These are phyloP conservation scores for Bradynema listronoti DNA, from an alignment of 1,140 invertebrate species.

Conservation along the genomic window DNA sequence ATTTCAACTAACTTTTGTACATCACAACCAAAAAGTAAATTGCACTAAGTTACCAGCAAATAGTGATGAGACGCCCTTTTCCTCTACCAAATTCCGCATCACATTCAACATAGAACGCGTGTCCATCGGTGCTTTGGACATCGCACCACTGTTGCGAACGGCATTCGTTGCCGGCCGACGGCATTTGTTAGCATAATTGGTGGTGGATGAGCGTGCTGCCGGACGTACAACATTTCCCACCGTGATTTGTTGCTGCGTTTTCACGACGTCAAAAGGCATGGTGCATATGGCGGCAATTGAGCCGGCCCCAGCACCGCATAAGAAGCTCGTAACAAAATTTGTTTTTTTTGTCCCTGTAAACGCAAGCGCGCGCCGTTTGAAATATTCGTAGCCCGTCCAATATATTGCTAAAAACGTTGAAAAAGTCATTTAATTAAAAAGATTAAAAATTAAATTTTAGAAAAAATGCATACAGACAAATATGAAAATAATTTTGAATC, in stretches of 20 bases:
- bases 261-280: constrained; percentile 93
- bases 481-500: too few relatives aligned
- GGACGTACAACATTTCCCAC: constrained; percentile 73
- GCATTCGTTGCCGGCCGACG: not conserved
- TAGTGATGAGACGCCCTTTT: constrained; percentile 32
- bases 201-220: too few relatives aligned
- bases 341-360: constrained; percentile 63
- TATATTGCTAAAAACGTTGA: constrained; percentile 69
- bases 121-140: not conserved
- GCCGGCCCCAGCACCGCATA: constrained; percentile 76
- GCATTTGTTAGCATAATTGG: constrained; percentile 12
- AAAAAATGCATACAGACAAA: too few relatives aligned
- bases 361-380: constrained; percentile 66
- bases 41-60: constrained; percentile 26
- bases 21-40: constrained; percentile 12
- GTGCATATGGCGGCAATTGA: constrained; percentile 69
- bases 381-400: constrained; percentile 82
- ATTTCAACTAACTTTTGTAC: too few relatives aligned
- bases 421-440: constrained; percentile 4
- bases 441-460: constrained; percentile 18
- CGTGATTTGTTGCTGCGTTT: constrained; percentile 94
- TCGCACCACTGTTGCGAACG: not conserved
- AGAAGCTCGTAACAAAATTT: constrained; percentile 74
- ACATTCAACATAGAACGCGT: constrained; percentile 14
- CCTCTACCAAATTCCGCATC: constrained; percentile 29